Evolutionary conservation across 2,797 vertebrate species (phyloP), one percentile per base, ranked within the genome.

Genomic region (Cossypha heuglini): DNA sequence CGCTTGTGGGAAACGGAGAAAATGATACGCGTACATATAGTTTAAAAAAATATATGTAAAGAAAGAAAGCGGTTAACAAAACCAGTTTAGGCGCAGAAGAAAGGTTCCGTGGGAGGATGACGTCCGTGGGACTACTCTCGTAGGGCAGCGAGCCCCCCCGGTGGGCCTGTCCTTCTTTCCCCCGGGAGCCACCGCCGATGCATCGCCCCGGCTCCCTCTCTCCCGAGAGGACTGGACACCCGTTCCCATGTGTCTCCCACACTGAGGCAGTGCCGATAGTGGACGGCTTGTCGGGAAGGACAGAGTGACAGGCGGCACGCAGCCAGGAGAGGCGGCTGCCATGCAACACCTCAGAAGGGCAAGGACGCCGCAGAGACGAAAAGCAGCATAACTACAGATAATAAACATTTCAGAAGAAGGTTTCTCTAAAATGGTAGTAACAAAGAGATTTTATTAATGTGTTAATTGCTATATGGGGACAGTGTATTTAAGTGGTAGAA

Each of bases 271-370:
- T 1, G 38, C 19, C 19, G 7, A 3, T 11, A 4, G 7, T 1
- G 38, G 46, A 21, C 58, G 24, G 17, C 3, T 14, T 22, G 19
- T 13, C 6, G 31, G 22, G 8, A 52, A 42, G 43, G 12, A 28
- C 54, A 10, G 37, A 19, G 13, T 1, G 58, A 11, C 5, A 1
- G 11, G 43, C 8, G 15, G 38, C 25, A 4, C 8, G 46, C 57
- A 14, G 62, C 24, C 35, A 1, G 43, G 62, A 46, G 58, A 40
- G 35, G 43, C 25, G 2, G 18, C 63, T 29, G 42, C 28, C 46
- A 0, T 1, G 37, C 0, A 24, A 28, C n/a, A 4, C 21, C 28
- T 9, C 57, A 8, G 28, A 20, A 59, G 16, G 0, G 1, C n/a
- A 26, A 48, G 62, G 46, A 19, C 0, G 6, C 38, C 4, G 3